These are phyloP conservation scores for Acanthosepion esculentum DNA, from an alignment of 2,888 invertebrate species.

Conservation along the genomic window DNA sequence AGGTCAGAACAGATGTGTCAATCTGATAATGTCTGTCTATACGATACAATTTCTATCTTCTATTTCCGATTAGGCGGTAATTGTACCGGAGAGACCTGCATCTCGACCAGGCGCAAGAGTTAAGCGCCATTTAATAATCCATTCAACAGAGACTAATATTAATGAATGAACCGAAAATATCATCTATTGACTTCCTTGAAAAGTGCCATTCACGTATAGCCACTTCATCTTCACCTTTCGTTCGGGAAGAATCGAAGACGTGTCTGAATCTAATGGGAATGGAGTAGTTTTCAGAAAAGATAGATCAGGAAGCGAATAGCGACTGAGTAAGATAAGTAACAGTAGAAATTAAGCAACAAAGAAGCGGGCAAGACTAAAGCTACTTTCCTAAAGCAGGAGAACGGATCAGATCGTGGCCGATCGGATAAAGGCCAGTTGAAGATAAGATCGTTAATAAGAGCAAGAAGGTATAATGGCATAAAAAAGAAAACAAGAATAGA, in stretches of 20 bases:
- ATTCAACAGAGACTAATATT: not conserved
- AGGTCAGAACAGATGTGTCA: not conserved
- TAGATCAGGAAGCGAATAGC: not conserved
- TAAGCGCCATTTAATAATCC: not conserved
- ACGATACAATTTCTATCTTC: not conserved
- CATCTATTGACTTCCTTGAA: not conserved
- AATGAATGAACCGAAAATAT: constrained; percentile 33
- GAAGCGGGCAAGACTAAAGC: not conserved
- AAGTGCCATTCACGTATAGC: not conserved
- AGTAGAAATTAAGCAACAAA: not conserved
- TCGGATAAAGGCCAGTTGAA: constrained; percentile 18
- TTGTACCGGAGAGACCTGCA: not conserved
- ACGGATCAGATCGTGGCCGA: not conserved
- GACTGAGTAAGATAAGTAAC: not conserved
- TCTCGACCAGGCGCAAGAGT: not conserved
- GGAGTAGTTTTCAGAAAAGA: not conserved
- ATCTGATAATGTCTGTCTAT: not conserved
- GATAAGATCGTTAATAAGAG: not conserved
- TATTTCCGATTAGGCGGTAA: not conserved
- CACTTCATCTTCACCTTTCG: not conserved
- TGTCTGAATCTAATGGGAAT: not conserved
- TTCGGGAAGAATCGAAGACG: not conserved
- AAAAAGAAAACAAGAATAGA: not conserved
- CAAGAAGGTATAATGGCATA: not conserved
- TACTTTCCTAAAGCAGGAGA: not conserved